Conservation (phyloP, 2,113 vertebrate genomes). For the Aspidoscelis tigris region DNA sequence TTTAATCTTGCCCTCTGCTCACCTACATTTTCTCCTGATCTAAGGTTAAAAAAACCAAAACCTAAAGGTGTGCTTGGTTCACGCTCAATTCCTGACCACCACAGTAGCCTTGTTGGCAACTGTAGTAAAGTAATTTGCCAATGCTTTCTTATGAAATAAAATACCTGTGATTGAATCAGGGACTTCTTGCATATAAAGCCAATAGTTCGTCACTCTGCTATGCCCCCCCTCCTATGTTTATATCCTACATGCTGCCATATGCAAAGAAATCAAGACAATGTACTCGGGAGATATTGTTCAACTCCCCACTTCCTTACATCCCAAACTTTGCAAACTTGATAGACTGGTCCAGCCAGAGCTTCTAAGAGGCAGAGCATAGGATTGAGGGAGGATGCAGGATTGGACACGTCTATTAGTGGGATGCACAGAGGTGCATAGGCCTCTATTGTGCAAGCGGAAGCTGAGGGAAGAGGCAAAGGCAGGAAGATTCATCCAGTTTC, state of each 20-base stretch:
- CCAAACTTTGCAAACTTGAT: slow-evolving; percentile 7
- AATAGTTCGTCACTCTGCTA: too few species aligned
- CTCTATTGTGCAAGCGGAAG: neutral
- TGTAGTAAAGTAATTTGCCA: too few species aligned
- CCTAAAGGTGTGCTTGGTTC: too few species aligned
- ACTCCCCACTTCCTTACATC: neutral
- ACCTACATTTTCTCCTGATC: too few species aligned
- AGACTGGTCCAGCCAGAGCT: slow-evolving; percentile 8
- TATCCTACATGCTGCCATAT: neutral
- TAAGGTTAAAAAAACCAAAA: neutral
- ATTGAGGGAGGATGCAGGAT: neutral
- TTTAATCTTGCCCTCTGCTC: neutral
- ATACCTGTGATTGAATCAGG: too few species aligned
- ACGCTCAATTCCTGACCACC: too few species aligned
- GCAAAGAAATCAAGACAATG: neutral
- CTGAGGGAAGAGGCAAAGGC: neutral
- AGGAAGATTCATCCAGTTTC: neutral
- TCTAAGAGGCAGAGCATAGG: neutral
- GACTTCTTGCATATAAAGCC: too few species aligned
- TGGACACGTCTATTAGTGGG: neutral
- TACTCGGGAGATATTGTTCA: neutral
- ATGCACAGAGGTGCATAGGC: neutral
- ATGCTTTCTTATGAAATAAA: too few species aligned
- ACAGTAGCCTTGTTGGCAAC: too few species aligned
- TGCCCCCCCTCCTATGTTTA: too few species aligned